These are phyloP conservation scores for Fundulus diaphanus DNA, from an alignment of 2,797 vertebrate species.

Conservation along the genomic window DNA sequence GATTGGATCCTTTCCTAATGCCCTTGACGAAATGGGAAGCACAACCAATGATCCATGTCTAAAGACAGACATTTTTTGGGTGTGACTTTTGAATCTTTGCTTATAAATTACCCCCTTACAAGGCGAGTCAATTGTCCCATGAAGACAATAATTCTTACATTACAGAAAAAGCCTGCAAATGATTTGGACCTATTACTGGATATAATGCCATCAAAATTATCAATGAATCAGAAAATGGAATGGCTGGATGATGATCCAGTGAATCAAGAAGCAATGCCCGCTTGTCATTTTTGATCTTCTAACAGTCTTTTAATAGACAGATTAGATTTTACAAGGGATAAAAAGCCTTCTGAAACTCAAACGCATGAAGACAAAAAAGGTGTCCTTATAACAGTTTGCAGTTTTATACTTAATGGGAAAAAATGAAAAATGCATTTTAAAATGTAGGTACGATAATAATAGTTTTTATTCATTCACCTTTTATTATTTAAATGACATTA, in stretches of 20 bases:
- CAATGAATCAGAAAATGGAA: slow-evolving; percentile 54
- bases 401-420: not conserved
- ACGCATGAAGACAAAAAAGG: not conserved
- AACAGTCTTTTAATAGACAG: not conserved
- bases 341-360: not conserved
- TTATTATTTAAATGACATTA: not conserved
- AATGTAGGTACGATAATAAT: not conserved
- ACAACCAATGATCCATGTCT: slow-evolving; percentile 74
- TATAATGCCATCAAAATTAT: slow-evolving; percentile 46
- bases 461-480: not conserved
- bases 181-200: slow-evolving; percentile 44
- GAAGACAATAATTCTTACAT: slow-evolving; percentile 58
- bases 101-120: slow-evolving; percentile 70
- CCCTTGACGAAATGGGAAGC: slow-evolving; percentile 79
- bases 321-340: slow-evolving; percentile 8
- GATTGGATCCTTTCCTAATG: slow-evolving; percentile 74
- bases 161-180: slow-evolving; percentile 47
- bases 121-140: slow-evolving; percentile 54
- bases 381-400: not conserved
- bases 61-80: slow-evolving; percentile 74
- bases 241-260: slow-evolving; percentile 1
- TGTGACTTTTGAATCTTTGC: slow-evolving; percentile 62
- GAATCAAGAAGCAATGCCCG: slow-evolving; percentile 1
- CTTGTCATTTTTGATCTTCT: slow-evolving; percentile 7
- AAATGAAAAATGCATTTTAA: not conserved